These are phyloP conservation scores for Penaeus monodon DNA, from an alignment of 2,888 invertebrate genomes.

Conservation along the genomic window DNA sequence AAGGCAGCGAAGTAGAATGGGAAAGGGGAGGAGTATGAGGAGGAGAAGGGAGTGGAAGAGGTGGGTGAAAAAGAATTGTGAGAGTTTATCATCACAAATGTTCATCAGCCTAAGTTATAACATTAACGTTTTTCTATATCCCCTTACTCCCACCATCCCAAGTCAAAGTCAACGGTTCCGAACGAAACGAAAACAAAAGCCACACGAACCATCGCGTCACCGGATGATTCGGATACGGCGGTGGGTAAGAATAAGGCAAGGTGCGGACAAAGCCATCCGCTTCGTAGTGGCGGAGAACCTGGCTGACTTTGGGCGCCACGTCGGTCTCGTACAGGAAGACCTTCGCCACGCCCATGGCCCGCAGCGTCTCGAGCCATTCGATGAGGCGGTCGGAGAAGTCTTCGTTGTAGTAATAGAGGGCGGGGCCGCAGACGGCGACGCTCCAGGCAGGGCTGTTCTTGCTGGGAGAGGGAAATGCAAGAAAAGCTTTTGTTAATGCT, in stretches of 20 bases:
- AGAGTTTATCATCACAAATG: no score
- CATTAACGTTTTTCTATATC: no score
- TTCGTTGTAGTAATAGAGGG: constrained; percentile 45
- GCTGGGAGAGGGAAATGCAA: no score
- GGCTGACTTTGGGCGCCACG: constrained; percentile 35
- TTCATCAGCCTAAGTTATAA: no score
- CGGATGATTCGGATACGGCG: constrained; percentile 43
- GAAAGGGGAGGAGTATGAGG: no score
- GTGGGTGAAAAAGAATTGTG: no score
- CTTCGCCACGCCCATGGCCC: constrained; percentile 35
- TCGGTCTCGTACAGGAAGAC: constrained; percentile 48
- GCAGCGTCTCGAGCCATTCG: constrained; percentile 54
- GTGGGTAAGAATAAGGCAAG: constrained; percentile 32
- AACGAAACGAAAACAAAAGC: no score
- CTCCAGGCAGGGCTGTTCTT: background rate
- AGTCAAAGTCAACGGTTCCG: no score
- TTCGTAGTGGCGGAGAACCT: constrained; percentile 45
- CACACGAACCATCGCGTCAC: no score
- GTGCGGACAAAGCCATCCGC: constrained; percentile 43
- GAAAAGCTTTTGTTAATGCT: no score
- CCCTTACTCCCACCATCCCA: no score
- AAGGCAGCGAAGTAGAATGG: no score
- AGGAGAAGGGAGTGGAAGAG: background rate
- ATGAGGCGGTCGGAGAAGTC: constrained; percentile 48
- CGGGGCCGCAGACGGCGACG: constrained; percentile 47